These are phyloP conservation scores for Eupithecia abbreviata DNA, from an alignment of 2,888 invertebrate species.

Conservation along the genomic window DNA sequence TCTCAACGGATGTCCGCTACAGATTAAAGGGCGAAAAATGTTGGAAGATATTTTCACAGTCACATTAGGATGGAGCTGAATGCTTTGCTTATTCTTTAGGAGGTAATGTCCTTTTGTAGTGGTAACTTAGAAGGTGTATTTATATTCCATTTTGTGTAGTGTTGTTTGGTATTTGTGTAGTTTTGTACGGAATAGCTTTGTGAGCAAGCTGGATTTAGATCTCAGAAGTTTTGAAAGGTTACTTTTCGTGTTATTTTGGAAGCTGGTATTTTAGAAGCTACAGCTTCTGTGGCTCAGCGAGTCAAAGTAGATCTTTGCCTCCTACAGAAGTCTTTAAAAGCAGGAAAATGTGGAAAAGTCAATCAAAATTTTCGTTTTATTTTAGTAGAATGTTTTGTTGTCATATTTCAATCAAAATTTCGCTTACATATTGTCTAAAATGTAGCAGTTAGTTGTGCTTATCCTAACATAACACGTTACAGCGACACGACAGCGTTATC, in stretches of 20 bases:
- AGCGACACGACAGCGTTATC: too few relatives aligned
- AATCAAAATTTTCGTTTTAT: background rate
- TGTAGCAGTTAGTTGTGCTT: background rate
- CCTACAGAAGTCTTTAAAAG: background rate
- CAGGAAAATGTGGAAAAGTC: background rate
- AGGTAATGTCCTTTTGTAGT: slow-evolving; percentile 37
- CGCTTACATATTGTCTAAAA: background rate
- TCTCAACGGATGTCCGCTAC: slow-evolving; percentile 43
- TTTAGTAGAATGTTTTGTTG: background rate
- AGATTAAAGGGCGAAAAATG: slow-evolving; percentile 48
- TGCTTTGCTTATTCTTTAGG: slow-evolving; percentile 31
- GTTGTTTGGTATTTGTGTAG: slow-evolving; percentile 3
- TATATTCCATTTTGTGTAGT: slow-evolving; percentile 22
- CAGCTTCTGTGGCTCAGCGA: background rate
- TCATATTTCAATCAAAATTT: too few relatives aligned
- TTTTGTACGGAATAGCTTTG: slow-evolving; percentile 4
- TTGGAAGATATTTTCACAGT: slow-evolving; percentile 44
- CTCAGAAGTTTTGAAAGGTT: background rate
- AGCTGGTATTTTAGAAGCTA: background rate
- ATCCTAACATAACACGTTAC: too few relatives aligned
- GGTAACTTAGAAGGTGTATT: slow-evolving; percentile 20
- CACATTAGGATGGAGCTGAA: slow-evolving; percentile 40
- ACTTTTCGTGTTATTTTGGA: background rate
- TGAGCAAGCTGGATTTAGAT: background rate
- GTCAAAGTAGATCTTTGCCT: background rate